Base-by-base conservation (phyloP, 2,888 invertebrate species). In the Dione vanillae region DNA sequence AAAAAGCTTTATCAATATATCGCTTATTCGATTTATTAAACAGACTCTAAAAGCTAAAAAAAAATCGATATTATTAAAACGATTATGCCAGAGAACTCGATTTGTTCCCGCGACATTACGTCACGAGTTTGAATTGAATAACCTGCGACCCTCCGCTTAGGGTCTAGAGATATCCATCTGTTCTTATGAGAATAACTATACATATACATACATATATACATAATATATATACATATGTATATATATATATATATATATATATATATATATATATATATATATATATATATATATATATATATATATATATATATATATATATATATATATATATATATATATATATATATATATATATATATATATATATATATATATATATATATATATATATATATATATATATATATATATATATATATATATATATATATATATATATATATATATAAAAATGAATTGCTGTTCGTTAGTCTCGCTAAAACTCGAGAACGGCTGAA, bases 111-210 rank as follows among this genome's bases (percentile, higher is more conserved):
- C 64, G 64, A 64, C 49, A 49, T 35, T 16, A 20, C 64, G 37
- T 64, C 64, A 64, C 64, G 64, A 64, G 47, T 35, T 37, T 64
- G 64, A 64, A 40, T 37, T 37, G n/a, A n/a, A 37, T 51, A 49
- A 64, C 49, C 64, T 64, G 19, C 49, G 47, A 49, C 64, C 49
- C 45, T 8, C 16, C 27, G 11, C 43, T 35, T 6, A 7, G 61
- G 49, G 40, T 51, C 37, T 19, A 14, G 16, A 37, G 64, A 64
- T 49, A 64, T 14, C 49, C 37, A 64, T 64, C 64, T 64, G 49
- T 20, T 49, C 45, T n/a, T 10, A 35, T 35, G 54, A n/a, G 20
- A 61, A 61, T 43, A 43, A 27, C 7, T 7, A 16, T 45, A 61
- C 10, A 14, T 61, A n/a, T 20, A 58, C 0, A 14, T 52, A 52